Conservation (phyloP, 2,888 invertebrate genomes). For the Parnassius mnemosyne region DNA sequence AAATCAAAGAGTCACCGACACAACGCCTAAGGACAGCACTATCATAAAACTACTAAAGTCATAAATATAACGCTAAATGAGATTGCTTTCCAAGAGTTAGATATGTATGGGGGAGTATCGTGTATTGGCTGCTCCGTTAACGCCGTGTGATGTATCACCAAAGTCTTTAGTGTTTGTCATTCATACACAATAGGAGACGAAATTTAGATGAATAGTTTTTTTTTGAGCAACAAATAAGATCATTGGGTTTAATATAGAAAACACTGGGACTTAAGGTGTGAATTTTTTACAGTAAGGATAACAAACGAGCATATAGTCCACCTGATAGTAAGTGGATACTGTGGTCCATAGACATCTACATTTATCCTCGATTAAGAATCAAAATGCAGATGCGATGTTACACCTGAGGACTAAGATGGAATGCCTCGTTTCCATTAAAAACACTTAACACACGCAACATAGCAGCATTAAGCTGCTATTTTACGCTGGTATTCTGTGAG, state of each 20-base stretch:
- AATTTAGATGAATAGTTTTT: no score
- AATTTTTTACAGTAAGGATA: no score
- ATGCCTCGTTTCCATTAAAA: no score
- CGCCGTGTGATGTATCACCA: conserved; percentile 48
- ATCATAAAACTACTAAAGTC: conserved; percentile 39
- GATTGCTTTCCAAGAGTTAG: conserved; percentile 71
- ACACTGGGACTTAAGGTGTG: background rate
- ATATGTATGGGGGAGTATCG: conserved; percentile 70
- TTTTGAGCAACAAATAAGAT: background rate
- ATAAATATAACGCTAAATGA: conserved; percentile 62
- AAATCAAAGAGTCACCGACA: conserved; percentile 11
- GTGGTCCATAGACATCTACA: no score
- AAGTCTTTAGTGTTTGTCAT: background rate
- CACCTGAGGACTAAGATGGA: no score
- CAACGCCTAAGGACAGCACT: conserved; percentile 22
- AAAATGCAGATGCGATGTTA: no score
- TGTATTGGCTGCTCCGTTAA: conserved; percentile 47
- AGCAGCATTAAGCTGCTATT: no score
- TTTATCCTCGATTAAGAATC: no score
- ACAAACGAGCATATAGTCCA: no score
- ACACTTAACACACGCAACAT: no score
- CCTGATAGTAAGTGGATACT: no score
- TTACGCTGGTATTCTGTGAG: no score
- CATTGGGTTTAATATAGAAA: background rate
- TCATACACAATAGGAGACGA: conserved; percentile 2